Evolutionary conservation across 2,888 invertebrate genomes (phyloP).

Genomic region (Mylabris sibirica): DNA sequence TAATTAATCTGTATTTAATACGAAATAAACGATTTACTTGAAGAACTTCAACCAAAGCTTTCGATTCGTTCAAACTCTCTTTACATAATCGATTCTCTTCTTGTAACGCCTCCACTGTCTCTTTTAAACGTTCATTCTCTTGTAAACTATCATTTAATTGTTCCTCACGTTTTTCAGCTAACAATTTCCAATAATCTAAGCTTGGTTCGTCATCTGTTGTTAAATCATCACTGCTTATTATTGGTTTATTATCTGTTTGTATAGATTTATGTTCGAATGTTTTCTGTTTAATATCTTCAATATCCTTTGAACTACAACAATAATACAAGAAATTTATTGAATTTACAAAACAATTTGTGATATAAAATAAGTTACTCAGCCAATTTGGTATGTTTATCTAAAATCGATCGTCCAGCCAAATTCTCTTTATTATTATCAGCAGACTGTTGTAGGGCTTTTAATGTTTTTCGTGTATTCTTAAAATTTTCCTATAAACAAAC

Average conservation of each 20-base stretch:
- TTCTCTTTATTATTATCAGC: slow-evolving; percentile 77
- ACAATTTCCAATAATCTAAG: slow-evolving; percentile 77
- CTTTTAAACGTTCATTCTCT: slow-evolving; percentile 72
- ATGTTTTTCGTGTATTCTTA: slow-evolving; percentile 69
- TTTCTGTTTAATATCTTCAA: slow-evolving; percentile 31
- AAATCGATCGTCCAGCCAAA: slow-evolving; percentile 70
- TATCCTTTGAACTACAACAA: slow-evolving; percentile 8
- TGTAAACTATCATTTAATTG: slow-evolving; percentile 76
- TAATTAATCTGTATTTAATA: slow-evolving; percentile 18
- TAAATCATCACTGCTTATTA: slow-evolving; percentile 73
- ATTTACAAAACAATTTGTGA: slow-evolving; percentile 13
- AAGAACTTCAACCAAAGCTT: slow-evolving; percentile 76
- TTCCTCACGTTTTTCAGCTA: slow-evolving; percentile 77
- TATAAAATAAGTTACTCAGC: slow-evolving; percentile 27
- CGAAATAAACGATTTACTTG: slow-evolving; percentile 63
- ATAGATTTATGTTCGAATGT: slow-evolving; percentile 63
- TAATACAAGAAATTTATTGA: background rate
- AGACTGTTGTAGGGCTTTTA: slow-evolving; percentile 77
- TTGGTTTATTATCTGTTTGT: slow-evolving; percentile 67
- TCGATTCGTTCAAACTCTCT: slow-evolving; percentile 78
- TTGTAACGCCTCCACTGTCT: slow-evolving; percentile 58
- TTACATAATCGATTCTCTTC: slow-evolving; percentile 74
- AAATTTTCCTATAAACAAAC: slow-evolving; percentile 68
- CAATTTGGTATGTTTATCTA: slow-evolving; percentile 51
- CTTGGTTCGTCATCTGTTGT: slow-evolving; percentile 73